Base-by-base conservation (phyloP, 2,113 vertebrate species). In the Brachypodius melanocephalos region DNA sequence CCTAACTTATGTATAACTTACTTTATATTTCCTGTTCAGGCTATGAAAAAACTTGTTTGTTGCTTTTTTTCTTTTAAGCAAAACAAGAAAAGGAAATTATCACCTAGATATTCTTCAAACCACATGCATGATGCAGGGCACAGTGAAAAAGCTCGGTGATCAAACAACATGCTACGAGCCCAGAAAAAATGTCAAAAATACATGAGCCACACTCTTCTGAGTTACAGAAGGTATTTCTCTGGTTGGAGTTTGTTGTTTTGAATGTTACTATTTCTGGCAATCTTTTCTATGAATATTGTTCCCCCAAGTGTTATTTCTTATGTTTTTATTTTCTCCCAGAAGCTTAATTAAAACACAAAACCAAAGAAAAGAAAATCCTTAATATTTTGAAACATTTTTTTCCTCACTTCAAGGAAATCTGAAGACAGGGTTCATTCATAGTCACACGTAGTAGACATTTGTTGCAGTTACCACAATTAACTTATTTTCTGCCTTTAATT, bases 301-400 rank as follows among this genome's bases (percentile, higher is more conserved):
- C 11, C 9, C 8, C 5, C 7, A 58, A 19, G 32, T 40, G 6
- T 54, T 88, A 54, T 46, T 89, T 77, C 20, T 74, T 58, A 59
- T 7, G 25, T 34, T 51, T 85, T 67, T 78, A 12, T 55, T 85
- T 13, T 51, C 29, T 85, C 16, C 0, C 13, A 40, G 3, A 90
- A 63, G 3, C 52, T 54, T 43, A 58, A 49, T 31, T 34, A 17
- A 85, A 66, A 55, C 28, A 62, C 5, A n/a, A 20, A 49, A 28
- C 3, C 4, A 17, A 31, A 38, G 26, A 46, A n/a, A 28, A 19
- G 1, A 16, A 40, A 54, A 29, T 2, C 3, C 4, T 3, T 17
- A n/a, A n/a, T 4, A 2, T 48, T 72, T 62, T 15, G 24, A 86
- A 87, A 40, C 2, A 3, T 82, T 63, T 74, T 55, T 54, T 34